Evolutionary conservation across 2,113 vertebrate species (phyloP), one percentile per base, ranked within the genome.

Genomic region (Canis aureus): DNA sequence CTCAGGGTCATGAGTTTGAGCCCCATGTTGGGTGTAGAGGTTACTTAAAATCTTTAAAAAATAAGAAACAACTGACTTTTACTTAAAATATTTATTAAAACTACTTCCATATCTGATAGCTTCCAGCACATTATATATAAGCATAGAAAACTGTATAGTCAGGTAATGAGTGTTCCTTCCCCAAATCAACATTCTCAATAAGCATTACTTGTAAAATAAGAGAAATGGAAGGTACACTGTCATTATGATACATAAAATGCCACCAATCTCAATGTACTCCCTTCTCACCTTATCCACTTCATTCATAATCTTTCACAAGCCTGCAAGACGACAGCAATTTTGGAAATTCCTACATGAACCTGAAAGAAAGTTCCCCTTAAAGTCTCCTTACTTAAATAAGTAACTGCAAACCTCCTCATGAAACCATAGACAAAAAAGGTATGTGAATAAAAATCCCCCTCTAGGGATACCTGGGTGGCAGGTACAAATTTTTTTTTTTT

Each of bases 131-230:
- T 35, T 29, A 76, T 59, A 43, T 67, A 79, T 82, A 43, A 43
- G 43, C 57, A 6, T 0, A 97, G 49, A 66, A 94, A 97, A 89
- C 27, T 55, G 79, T 4, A 92, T 5, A 87, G 69, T 43, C 49
- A 94, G 20, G 23, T 35, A 89, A 79, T 87, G 7, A 89, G 22
- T 13, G 94, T 32, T 90, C 38, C 80, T 89, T 91, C 66, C 69
- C 80, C 49, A 1, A 0, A 60, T 15, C 71, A 55, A 78, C 81
- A 95, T 87, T 82, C 88, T 4, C 0, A 97, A 88, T 29, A 91
- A 97, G 43, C 60, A n/a, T 74, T 74, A 73, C 53, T 91, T 95
- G 20, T 62, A 35, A 25, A 93, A 87, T 74, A 59, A 94, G 92
- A n/a, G 19, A 32, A n/a, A 71, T 22, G 27, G 60, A 96, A 95